Percentiles rank a stretch among this genome's conserved stretches.
Conservation (phyloP, 2,888 invertebrate species). For the Pheosia gnoma region DNA sequence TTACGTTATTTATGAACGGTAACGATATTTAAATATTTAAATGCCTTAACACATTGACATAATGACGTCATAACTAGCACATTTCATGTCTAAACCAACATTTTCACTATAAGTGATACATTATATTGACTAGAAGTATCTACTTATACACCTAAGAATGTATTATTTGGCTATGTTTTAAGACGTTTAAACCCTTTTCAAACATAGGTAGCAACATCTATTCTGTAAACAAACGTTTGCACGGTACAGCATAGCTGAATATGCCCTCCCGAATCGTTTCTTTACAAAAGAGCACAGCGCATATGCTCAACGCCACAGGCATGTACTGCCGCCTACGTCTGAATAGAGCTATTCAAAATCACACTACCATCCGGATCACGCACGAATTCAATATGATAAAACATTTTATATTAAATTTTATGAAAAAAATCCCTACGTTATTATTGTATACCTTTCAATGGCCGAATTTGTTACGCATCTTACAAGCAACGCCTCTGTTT, state of each 20-base stretch:
- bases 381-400: constrained; percentile 30
- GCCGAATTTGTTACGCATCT: constrained; percentile 32
- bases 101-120: constrained; percentile 46
- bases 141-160: constrained; percentile 44
- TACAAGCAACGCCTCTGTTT: not conserved
- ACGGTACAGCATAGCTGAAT: too few relatives aligned
- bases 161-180: constrained; percentile 52
- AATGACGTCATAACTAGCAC: constrained; percentile 42
- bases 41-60: constrained; percentile 23
- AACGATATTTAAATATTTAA: constrained; percentile 6
- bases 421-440: constrained; percentile 21
- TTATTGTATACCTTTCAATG: constrained; percentile 46
- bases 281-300: too few relatives aligned
- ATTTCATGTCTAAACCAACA: constrained; percentile 40
- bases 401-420: constrained; percentile 8
- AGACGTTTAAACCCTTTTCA: constrained; percentile 11
- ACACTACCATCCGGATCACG: constrained; percentile 36
- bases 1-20: constrained; percentile 18
- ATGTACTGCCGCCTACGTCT: not conserved
- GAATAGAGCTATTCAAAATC: constrained; percentile 19
- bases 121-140: constrained; percentile 56
- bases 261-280: too few relatives aligned
- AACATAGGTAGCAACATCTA: not conserved
- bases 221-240: too few relatives aligned
- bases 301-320: too few relatives aligned